Conservation (phyloP, 2,888 invertebrate genomes). For the Rhingia campestris region DNA sequence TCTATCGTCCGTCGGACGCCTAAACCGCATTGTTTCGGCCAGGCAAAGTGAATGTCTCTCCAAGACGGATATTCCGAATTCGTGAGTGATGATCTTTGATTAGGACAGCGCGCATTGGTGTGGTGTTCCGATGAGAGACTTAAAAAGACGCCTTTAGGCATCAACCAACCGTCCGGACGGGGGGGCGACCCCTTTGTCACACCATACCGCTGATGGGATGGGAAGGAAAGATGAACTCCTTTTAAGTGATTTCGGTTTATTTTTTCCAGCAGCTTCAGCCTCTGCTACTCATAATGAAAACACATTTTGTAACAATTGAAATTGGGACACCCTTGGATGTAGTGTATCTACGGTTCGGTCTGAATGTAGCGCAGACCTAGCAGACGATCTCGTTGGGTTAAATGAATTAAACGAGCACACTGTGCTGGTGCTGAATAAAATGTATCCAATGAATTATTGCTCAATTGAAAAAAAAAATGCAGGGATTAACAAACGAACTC, state of each 20-base stretch:
- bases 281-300: conserved; percentile 67
- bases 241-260: conserved; percentile 66
- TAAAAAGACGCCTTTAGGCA: conserved; percentile 14
- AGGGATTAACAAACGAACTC: conserved; percentile 56
- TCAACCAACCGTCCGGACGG: conserved; percentile 18
- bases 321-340: conserved; percentile 72
- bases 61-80: conserved; percentile 67
- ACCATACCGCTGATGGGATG: conserved; percentile 44
- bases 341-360: not conserved
- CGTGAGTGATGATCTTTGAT: conserved; percentile 74
- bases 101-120: conserved; percentile 56
- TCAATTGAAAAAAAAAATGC: conserved; percentile 68
- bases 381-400: conserved; percentile 60
- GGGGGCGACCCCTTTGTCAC: conserved; percentile 59
- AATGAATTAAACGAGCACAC: conserved; percentile 71
- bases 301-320: conserved; percentile 72
- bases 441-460: conserved; percentile 72
- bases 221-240: conserved; percentile 62
- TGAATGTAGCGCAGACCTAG: conserved; percentile 10
- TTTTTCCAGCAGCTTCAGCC: not conserved
- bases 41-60: conserved; percentile 46
- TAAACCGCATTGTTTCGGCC: conserved; percentile 50
- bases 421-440: conserved; percentile 43
- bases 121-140: conserved; percentile 25
- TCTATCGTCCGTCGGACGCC: conserved; percentile 20